Percentiles rank a stretch among this genome's conserved stretches.
Evolutionary conservation across 2,888 invertebrate species (phyloP).

Genomic region (Macrostomum cliftonense): DNA sequence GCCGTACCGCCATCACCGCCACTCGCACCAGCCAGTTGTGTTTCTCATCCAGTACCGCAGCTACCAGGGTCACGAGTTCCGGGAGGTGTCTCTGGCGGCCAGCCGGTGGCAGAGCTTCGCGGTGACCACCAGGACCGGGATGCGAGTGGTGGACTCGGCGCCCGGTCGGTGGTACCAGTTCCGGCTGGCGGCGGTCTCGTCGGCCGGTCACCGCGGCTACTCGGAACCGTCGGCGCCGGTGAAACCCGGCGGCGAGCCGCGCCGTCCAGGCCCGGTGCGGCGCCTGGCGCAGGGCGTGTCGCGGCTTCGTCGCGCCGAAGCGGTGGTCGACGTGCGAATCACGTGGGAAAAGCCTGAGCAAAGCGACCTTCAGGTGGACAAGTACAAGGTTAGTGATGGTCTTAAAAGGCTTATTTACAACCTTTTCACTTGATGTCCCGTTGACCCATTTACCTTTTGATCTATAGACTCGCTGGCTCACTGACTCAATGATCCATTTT

Average conservation of each 20-base stretch:
- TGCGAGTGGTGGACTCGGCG: background rate
- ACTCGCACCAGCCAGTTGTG: no score
- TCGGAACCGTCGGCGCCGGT: slow-evolving; percentile 20
- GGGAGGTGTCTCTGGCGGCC: no score
- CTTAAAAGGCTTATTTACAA: no score
- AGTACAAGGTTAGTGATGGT: slow-evolving; percentile 25
- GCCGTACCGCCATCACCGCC: no score
- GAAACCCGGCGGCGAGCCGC: slow-evolving; percentile 20
- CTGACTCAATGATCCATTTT: no score
- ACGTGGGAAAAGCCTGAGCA: slow-evolving; percentile 23
- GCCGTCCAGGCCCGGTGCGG: slow-evolving; percentile 22
- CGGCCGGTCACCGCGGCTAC: slow-evolving; percentile 26
- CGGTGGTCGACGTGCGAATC: slow-evolving; percentile 19
- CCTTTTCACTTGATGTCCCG: background rate
- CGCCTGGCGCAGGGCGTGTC: slow-evolving; percentile 24
- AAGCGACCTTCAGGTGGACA: slow-evolving; percentile 23
- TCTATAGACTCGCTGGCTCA: no score
- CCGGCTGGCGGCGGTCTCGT: slow-evolving; percentile 29
- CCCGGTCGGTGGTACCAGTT: slow-evolving; percentile 27
- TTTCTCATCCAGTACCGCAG: no score
- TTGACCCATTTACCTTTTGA: background rate
- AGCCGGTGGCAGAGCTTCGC: no score
- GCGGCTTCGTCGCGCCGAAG: slow-evolving; percentile 18
- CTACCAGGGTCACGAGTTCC: no score
- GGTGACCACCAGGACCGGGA: no score